Evolutionary conservation across 2,113 vertebrate species (phyloP), one percentile per base, ranked within the genome.

Genomic region (Onychostruthus taczanowskii): DNA sequence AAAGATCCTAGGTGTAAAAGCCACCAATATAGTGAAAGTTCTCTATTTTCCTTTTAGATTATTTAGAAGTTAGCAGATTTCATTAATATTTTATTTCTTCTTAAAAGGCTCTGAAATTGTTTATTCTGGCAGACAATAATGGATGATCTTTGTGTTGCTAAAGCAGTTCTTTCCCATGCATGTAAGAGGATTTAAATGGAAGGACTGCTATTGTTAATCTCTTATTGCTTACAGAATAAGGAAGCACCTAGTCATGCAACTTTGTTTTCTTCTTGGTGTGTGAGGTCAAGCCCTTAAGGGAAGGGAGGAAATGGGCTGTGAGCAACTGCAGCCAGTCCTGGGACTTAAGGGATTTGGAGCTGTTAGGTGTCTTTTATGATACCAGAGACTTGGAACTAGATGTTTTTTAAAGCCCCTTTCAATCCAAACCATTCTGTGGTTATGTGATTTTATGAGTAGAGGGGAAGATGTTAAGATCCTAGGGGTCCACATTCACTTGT

Each of bases 111-210:
- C 24, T 74, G 35, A 62, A 88, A 1, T 43, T 80, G 22, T 85
- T 93, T 84, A 64, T 84, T 87, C 61, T 84, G 49, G 61, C 24
- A 91, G 63, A 75, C 18, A 39, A 28, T 50, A 70, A 56, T 33
- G 27, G 33, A 35, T 77, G 37, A 84, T 68, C 41, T 81, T 68
- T 55, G 22, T 41, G 46, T 86, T 72, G 55, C 39, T 56, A 59
- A 64, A 81, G 47, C 18, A 75, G 39, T 21, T 84, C 13, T 86
- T 92, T 64, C 64, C 56, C 16, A 2, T 84, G 59, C 47, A 77
- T 66, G 89, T 84, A 84, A 91, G n/a, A 89, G 35, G 73, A 90
- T 94, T 94, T 90, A 87, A 89, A 80, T 16, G 3, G 8, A 84
- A 81, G 64, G 47, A 31, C 24, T 47, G 24, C 22, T 77, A 0